Evolutionary conservation across 2,797 vertebrate species (phyloP), one percentile per base, ranked within the genome.

Genomic region (Octomys mimax): DNA sequence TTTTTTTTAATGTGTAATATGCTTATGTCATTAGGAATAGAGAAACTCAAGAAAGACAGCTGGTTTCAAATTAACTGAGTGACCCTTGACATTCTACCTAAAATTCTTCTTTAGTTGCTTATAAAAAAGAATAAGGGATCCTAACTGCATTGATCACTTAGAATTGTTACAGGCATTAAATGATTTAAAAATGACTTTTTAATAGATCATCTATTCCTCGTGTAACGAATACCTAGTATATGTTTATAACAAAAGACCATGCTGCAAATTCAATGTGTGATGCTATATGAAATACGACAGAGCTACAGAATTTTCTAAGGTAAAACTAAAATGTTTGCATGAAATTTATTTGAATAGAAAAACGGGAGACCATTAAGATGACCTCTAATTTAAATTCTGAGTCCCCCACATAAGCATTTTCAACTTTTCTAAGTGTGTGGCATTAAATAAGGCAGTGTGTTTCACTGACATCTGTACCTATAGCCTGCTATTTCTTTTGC

Each of bases 31-130:
- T 13, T 81, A 61, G 33, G 10, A 80, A 14, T 46, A 89, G 19
- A 85, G 18, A 14, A 49, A 49, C 36, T 75, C 24, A 6, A 31
- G 19, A 80, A 78, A 73, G 26, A 77, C 1, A 26, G 1, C 0
- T 52, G 11, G 6, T 36, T 92, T 81, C 12, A 54, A 86, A 68
- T 95, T 39, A 31, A 42, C 81, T 84, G 42, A 88, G 52, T 75
- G 52, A 54, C 0, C 13, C 83, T 4, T n/a, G 18, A 26, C 46
- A 62, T 77, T 94, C 81, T 31, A 80, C 26, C 28, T 81, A 81
- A 92, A 91, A 84, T 54, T 86, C 39, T 83, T 28, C 36, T 70
- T 79, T n/a, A 82, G 4, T 80, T 95, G 13, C 10, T 52, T 70
- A 82, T 0, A 11, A 14, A 91, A 92, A 49, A 57, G 24, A 95